These are phyloP conservation scores for Microctonus hyperodae DNA, from an alignment of 2,888 invertebrate species.

Conservation along the genomic window DNA sequence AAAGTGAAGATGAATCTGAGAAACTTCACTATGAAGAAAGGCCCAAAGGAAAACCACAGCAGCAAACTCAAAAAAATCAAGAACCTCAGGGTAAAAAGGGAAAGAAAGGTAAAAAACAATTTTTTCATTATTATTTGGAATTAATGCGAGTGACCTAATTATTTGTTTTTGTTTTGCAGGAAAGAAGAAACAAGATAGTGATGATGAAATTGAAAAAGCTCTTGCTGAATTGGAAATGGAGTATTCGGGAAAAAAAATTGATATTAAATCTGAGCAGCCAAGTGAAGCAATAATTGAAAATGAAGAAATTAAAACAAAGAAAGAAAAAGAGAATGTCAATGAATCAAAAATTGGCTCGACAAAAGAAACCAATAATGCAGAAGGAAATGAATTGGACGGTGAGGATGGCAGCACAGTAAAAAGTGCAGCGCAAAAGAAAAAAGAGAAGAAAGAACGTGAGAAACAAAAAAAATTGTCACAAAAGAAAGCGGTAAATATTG, in stretches of 20 bases:
- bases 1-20: slow-evolving; percentile 59
- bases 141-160: not conserved
- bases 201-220: slow-evolving; percentile 82
- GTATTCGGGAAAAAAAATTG: slow-evolving; percentile 69
- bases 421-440: slow-evolving; percentile 87
- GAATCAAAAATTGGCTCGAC: slow-evolving; percentile 56
- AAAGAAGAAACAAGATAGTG: slow-evolving; percentile 78
- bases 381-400: slow-evolving; percentile 54
- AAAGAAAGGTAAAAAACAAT: slow-evolving; percentile 66
- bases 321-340: slow-evolving; percentile 44
- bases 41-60: slow-evolving; percentile 63
- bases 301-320: slow-evolving; percentile 30
- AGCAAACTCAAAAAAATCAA: slow-evolving; percentile 61
- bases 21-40: slow-evolving; percentile 65
- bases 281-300: slow-evolving; percentile 56
- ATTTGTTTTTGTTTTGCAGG: slow-evolving; percentile 27
- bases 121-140: not conserved
- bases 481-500: slow-evolving; percentile 65
- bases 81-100: slow-evolving; percentile 70
- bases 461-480: slow-evolving; percentile 77
- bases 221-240: slow-evolving; percentile 84
- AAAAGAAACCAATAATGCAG: slow-evolving; percentile 24
- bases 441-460: slow-evolving; percentile 86
- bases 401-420: slow-evolving; percentile 72
- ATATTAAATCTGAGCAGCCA: slow-evolving; percentile 45